Evolutionary conservation across 2,888 invertebrate species (phyloP).

Genomic region (Dryococelus australis): DNA sequence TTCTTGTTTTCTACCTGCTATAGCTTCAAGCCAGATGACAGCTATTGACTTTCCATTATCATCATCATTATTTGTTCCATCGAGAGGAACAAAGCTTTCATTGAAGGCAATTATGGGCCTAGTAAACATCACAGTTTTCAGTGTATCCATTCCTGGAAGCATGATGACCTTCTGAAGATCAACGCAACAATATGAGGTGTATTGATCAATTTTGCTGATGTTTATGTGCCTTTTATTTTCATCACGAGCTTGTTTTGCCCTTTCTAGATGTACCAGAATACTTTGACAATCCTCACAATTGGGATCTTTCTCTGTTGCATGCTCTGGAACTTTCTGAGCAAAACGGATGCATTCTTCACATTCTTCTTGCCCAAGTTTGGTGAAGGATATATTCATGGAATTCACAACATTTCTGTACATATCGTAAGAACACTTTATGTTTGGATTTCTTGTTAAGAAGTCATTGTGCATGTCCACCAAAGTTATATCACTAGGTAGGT

Average conservation of each 20-base stretch:
- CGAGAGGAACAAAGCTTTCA: conserved; percentile 7
- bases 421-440: conserved; percentile 42
- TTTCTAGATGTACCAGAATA: conserved; percentile 19
- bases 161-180: conserved; percentile 10
- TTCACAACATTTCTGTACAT: conserved; percentile 38
- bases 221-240: not conserved
- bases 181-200: not conserved
- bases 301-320: conserved; percentile 32
- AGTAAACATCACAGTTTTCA: conserved; percentile 2
- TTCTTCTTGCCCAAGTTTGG: conserved; percentile 46
- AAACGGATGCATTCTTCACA: conserved; percentile 43
- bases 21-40: not conserved
- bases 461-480: conserved; percentile 40
- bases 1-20: not conserved
- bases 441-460: conserved; percentile 41
- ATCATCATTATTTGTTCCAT: no score
- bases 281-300: conserved; percentile 36
- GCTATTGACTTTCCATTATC: not conserved
- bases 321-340: conserved; percentile 33
- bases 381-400: conserved; percentile 46
- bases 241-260: conserved; percentile 28
- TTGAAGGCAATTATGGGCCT: not conserved
- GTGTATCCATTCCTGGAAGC: not conserved
- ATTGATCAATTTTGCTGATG: not conserved
- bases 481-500: conserved; percentile 57